These are phyloP conservation scores for Crocallis elinguaria DNA, from an alignment of 2,888 invertebrate species.

Conservation along the genomic window DNA sequence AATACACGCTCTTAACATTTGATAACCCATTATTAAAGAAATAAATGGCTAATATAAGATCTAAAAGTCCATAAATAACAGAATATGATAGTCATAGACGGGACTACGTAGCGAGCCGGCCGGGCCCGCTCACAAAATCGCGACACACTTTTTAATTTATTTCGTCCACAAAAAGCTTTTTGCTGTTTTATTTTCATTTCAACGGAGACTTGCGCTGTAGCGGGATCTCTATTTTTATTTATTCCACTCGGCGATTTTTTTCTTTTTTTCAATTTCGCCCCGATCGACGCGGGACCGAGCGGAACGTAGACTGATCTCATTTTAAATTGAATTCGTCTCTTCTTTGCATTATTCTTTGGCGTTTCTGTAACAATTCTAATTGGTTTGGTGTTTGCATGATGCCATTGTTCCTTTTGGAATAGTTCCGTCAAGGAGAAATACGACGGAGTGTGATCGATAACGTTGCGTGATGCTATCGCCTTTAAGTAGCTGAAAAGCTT, in stretches of 20 bases:
- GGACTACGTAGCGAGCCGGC: conserved; percentile 36
- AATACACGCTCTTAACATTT: conserved; percentile 19
- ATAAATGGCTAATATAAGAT: conserved; percentile 31
- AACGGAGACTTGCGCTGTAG: conserved; percentile 84
- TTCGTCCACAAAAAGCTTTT: conserved; percentile 83
- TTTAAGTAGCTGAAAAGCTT: conserved; percentile 65
- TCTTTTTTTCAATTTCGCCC: conserved; percentile 78
- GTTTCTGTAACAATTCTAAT: conserved; percentile 76
- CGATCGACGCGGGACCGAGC: conserved; percentile 78
- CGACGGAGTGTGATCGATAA: conserved; percentile 61
- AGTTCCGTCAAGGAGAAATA: conserved; percentile 58
- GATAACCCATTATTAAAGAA: conserved; percentile 26
- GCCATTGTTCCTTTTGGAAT: conserved; percentile 67
- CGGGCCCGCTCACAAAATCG: conserved; percentile 71
- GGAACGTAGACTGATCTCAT: conserved; percentile 82
- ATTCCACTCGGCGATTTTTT: conserved; percentile 70
- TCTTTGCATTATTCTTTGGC: conserved; percentile 74
- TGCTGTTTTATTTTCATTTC: conserved; percentile 83
- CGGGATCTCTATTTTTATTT: conserved; percentile 84
- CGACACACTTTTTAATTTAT: conserved; percentile 84
- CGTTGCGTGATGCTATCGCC: conserved; percentile 67
- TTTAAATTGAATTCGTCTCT: conserved; percentile 79
- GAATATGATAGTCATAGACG: conserved; percentile 59
- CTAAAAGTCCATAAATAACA: conserved; percentile 42
- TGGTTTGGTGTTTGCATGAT: conserved; percentile 74